Percentiles rank a stretch among this genome's conserved stretches.
phyloP scores from a whole-genome alignment of 2,113 vertebrate species.

The Melanerpes formicivorus region DNA sequence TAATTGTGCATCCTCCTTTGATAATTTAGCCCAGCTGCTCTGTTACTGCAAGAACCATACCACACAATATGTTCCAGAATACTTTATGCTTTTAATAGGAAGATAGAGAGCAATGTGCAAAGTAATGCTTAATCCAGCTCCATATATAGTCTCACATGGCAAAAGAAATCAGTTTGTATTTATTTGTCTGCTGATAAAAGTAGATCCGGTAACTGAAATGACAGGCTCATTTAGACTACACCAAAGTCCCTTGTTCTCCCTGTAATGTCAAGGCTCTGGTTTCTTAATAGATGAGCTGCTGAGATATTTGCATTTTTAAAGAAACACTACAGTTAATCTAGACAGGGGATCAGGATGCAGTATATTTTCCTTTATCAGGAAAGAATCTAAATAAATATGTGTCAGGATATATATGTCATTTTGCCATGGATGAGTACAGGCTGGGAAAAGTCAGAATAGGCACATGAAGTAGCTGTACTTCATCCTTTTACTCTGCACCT shows the following conservation, averaged over 20 bases:
- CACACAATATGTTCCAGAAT: not conserved
- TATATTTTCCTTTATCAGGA: not conserved
- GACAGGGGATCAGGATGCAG: not conserved
- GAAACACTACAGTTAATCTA: not conserved
- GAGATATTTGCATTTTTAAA: conserved; percentile 34
- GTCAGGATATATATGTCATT: not conserved
- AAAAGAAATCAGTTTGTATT: not conserved
- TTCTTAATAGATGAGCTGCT: not conserved
- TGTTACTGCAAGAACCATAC: not conserved
- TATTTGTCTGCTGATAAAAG: not conserved
- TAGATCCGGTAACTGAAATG: not conserved
- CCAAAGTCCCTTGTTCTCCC: not conserved
- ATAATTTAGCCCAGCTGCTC: conserved; percentile 49
- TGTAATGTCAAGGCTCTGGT: not conserved
- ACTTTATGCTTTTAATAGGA: conserved; percentile 5
- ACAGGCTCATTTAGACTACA: not conserved
- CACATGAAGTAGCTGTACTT: not conserved
- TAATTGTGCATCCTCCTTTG: conserved; percentile 57
- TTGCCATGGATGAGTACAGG: not conserved
- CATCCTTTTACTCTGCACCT: not conserved
- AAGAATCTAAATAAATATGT: not conserved
- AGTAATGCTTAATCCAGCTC: not conserved
- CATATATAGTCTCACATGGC: not conserved
- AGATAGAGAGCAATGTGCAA: not conserved
- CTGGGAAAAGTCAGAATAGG: not conserved